A percentile compares a stretch with the other conserved stretches of the same genome.
Conservation (phyloP, 2,888 invertebrate species). For the Encarsia formosa region DNA sequence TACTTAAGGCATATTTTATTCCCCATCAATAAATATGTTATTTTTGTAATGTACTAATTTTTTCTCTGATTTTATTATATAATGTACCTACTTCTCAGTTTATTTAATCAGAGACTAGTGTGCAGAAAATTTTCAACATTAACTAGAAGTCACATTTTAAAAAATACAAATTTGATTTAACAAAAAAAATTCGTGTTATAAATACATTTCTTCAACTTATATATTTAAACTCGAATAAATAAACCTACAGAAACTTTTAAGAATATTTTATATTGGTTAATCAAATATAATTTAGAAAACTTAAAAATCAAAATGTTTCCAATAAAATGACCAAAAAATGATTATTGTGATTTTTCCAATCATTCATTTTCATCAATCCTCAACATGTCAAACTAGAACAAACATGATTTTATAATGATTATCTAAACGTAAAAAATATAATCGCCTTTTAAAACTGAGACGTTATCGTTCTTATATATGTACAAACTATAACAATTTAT, state of each 20-base stretch:
- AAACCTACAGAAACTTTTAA: no score
- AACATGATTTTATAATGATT: conserved; percentile 15
- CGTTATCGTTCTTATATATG: conserved; percentile 12
- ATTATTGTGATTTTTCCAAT: conserved; percentile 6
- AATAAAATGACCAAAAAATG: conserved; percentile 11
- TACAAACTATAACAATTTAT: conserved; percentile 25
- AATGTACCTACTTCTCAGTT: conserved; percentile 15
- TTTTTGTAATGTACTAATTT: conserved; percentile 18
- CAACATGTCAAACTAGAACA: conserved; percentile 22
- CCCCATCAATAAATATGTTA: conserved; percentile 10
- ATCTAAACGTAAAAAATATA: conserved; percentile 25
- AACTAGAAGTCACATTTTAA: conserved; percentile 22
- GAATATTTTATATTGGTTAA: no score
- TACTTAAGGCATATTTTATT: conserved; percentile 28
- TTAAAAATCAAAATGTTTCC: conserved; percentile 13
- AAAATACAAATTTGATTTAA: conserved; percentile 5
- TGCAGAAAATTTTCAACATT: conserved; percentile 18
- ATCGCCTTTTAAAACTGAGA: conserved; percentile 13
- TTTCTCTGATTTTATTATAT: conserved; percentile 12
- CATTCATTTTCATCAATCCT: conserved; percentile 20
- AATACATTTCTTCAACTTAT: conserved; percentile 13
- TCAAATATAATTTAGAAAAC: conserved; percentile 2
- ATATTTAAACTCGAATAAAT: conserved; percentile 1
- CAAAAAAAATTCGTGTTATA: conserved; percentile 12
- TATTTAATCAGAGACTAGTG: conserved; percentile 18